Conservation (phyloP, 1,140 invertebrate genomes). For the Pachyrhynchus sulphureomaculatus region DNA sequence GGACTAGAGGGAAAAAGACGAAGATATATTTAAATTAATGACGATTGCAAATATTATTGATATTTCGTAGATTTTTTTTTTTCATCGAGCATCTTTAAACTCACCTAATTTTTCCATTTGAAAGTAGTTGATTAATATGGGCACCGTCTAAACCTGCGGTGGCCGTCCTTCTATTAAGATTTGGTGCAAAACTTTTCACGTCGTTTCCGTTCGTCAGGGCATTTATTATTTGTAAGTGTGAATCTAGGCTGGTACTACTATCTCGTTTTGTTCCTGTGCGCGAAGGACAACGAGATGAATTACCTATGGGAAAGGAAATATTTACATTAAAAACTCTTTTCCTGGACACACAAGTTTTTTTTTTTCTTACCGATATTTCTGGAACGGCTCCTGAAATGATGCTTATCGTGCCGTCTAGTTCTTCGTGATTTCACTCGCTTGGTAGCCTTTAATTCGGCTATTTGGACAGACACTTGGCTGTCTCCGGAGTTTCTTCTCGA, state of each 20-base stretch:
- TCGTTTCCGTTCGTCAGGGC: slow-evolving; percentile 54
- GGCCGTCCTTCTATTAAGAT: slow-evolving; percentile 59
- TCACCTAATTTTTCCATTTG: slow-evolving; percentile 53
- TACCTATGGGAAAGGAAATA: slow-evolving; percentile 1
- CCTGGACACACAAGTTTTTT: slow-evolving; percentile 3
- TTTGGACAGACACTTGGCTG: slow-evolving; percentile 80
- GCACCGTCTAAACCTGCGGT: slow-evolving; percentile 58
- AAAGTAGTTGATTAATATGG: slow-evolving; percentile 55
- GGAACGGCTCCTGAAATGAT: slow-evolving; percentile 39
- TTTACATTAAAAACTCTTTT: neutral
- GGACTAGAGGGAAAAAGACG: too few species aligned
- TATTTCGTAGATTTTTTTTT: too few species aligned
- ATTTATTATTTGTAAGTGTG: slow-evolving; percentile 64
- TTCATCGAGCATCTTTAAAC: too few species aligned
- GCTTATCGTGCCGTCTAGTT: slow-evolving; percentile 23
- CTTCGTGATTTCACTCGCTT: slow-evolving; percentile 48
- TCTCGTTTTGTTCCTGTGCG: slow-evolving; percentile 60
- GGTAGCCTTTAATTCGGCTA: slow-evolving; percentile 77
- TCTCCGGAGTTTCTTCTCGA: slow-evolving; percentile 80
- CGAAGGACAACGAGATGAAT: slow-evolving; percentile 48
- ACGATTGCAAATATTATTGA: too few species aligned
- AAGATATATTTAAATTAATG: too few species aligned
- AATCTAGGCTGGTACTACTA: slow-evolving; percentile 77
- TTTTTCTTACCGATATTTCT: slow-evolving; percentile 26
- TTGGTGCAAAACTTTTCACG: slow-evolving; percentile 53